Evolutionary conservation across 2,113 vertebrate genomes (phyloP).

Genomic region (Struthidea cinerea): DNA sequence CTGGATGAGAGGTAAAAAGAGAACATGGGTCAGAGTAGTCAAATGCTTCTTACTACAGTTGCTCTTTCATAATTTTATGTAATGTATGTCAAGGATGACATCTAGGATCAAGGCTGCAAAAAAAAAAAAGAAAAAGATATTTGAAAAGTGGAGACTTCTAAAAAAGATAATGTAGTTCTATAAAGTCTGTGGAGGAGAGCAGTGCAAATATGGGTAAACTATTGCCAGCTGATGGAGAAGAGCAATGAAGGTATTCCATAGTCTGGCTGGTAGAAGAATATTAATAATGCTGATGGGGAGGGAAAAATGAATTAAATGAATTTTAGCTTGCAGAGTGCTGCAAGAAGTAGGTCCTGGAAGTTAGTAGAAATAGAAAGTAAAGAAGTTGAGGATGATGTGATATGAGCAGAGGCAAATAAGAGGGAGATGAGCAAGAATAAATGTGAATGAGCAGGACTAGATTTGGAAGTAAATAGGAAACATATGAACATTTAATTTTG

Average conservation of each 20-base stretch:
- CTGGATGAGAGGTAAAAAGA: not conserved
- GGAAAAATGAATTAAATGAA: not conserved
- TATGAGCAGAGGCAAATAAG: not conserved
- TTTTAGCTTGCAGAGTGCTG: not conserved
- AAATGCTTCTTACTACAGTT: not conserved
- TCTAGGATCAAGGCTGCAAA: not conserved
- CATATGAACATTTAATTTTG: constrained; percentile 26
- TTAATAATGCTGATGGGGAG: not conserved
- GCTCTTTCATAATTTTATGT: constrained; percentile 14
- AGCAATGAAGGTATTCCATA: not conserved
- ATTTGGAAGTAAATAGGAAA: constrained; percentile 16
- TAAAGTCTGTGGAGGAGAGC: not conserved
- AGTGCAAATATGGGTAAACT: not conserved
- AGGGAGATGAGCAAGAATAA: constrained; percentile 7
- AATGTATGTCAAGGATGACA: not conserved
- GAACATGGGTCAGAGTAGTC: not conserved
- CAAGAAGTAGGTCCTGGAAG: not conserved
- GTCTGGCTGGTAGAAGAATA: not conserved
- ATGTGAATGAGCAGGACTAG: constrained; percentile 1
- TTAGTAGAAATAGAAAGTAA: not conserved
- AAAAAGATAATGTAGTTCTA: not conserved
- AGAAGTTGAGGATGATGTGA: constrained; percentile 1
- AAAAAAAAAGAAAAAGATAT: not conserved
- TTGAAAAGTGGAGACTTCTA: not conserved
- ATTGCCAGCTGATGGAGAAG: not conserved